These are phyloP conservation scores for Stenoptilia bipunctidactyla DNA, from an alignment of 2,888 invertebrate species.

Conservation along the genomic window DNA sequence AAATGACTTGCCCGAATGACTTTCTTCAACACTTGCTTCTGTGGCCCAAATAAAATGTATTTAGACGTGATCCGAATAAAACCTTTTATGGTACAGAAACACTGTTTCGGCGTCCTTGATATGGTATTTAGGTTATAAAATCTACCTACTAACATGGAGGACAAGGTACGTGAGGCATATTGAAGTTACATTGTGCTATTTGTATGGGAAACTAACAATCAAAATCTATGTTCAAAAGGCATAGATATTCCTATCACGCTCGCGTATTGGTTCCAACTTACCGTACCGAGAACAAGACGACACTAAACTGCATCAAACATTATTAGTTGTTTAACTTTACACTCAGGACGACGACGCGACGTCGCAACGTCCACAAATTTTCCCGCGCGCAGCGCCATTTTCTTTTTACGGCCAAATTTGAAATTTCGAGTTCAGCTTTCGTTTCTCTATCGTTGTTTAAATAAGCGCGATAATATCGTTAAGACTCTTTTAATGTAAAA, in stretches of 20 bases:
- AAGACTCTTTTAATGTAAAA: constrained; percentile 19
- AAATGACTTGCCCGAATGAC: no score
- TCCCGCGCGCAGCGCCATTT: no score
- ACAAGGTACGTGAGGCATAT: constrained; percentile 38
- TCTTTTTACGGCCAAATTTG: no score
- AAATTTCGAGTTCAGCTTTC: no score
- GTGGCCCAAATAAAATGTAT: no score
- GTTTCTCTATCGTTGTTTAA: no score
- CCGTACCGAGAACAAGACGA: constrained; percentile 61
- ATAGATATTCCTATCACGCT: constrained; percentile 50
- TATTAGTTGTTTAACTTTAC: constrained; percentile 42
- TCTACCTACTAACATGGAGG: constrained; percentile 42
- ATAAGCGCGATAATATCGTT: constrained; percentile 1
- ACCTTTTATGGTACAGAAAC: constrained; percentile 31
- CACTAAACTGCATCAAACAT: constrained; percentile 40
- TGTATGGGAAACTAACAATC: constrained; percentile 41
- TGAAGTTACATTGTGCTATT: constrained; percentile 48
- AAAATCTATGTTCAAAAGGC: constrained; percentile 29
- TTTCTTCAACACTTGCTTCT: no score
- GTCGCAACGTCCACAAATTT: constrained; percentile 8
- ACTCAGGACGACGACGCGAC: constrained; percentile 45
- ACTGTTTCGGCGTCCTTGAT: constrained; percentile 40
- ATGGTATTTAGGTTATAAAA: constrained; percentile 55
- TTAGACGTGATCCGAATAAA: constrained; percentile 19
- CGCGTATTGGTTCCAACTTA: constrained; percentile 64